Evolutionary conservation across 2,797 vertebrate species (phyloP).

Genomic region (Paguma larvata): DNA sequence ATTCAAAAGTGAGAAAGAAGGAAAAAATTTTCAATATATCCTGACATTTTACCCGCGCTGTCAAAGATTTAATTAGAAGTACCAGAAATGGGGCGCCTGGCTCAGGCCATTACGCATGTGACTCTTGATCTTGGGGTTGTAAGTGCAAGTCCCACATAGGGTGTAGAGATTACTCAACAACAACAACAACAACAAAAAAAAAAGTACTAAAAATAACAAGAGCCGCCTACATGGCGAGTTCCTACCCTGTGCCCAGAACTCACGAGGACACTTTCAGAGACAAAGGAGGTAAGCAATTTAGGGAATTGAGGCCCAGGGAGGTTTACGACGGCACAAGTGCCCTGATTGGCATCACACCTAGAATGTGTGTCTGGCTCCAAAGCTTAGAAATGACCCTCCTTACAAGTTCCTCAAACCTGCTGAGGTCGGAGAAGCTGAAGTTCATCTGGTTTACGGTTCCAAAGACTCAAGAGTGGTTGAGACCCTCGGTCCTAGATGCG

Average conservation of each 20-base stretch:
- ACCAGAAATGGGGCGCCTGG: not conserved
- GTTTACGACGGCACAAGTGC: not conserved
- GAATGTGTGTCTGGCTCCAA: not conserved
- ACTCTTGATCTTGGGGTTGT: too few relatives aligned
- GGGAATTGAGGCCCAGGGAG: not conserved
- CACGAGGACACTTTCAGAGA: not conserved
- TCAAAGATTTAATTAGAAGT: not conserved
- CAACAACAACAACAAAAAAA: too few relatives aligned
- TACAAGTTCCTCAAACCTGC: not conserved
- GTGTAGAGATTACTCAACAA: too few relatives aligned
- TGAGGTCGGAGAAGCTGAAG: not conserved
- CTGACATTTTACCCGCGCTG: not conserved
- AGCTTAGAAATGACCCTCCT: not conserved
- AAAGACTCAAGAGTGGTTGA: not conserved
- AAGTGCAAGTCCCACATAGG: too few relatives aligned
- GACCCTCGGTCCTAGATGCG: not conserved
- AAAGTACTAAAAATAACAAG: not conserved
- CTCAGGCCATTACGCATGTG: too few relatives aligned
- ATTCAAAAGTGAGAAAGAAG: conserved; percentile 63
- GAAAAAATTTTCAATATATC: conserved; percentile 53
- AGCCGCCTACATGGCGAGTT: not conserved
- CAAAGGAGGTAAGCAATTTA: not conserved
- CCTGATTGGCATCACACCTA: not conserved
- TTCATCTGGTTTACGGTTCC: not conserved
- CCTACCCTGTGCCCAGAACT: not conserved